Conservation (phyloP, 2,113 vertebrate species). For the Phyllopteryx taeniolatus region DNA sequence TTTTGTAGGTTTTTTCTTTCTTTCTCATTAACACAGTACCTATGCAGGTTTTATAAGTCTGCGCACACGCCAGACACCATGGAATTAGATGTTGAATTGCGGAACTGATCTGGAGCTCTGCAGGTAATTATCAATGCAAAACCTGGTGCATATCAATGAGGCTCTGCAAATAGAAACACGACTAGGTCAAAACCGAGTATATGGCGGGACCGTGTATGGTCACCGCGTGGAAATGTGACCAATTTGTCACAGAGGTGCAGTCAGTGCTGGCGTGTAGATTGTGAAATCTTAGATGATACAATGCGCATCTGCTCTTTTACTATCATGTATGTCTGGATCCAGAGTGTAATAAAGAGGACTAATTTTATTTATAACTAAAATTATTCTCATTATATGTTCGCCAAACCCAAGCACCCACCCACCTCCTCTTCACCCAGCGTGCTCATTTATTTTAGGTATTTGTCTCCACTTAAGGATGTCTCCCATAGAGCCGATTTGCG, state of each 20-base stretch:
- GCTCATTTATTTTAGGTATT: conserved; percentile 4
- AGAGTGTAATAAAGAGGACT: not conserved
- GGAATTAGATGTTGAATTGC: conserved; percentile 12
- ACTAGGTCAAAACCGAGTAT: not conserved
- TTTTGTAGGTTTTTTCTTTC: not conserved
- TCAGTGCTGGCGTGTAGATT: not conserved
- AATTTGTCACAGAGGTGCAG: not conserved
- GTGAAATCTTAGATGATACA: not conserved
- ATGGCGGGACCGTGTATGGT: not conserved
- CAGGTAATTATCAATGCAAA: conserved; percentile 14
- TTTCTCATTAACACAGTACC: not conserved
- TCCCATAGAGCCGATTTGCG: conserved; percentile 1
- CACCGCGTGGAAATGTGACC: conserved; percentile 3
- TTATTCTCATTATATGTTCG: conserved; percentile 7
- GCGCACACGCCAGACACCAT: not conserved
- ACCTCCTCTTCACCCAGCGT: not conserved
- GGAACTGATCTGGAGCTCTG: conserved; percentile 9
- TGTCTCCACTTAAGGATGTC: not conserved
- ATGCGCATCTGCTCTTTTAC: not conserved
- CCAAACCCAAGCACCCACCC: conserved; percentile 6
- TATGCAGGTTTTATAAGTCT: conserved; percentile 4
- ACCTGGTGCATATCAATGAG: conserved; percentile 8
- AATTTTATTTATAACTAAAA: conserved; percentile 1
- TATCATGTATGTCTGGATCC: not conserved
- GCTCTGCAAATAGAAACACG: conserved; percentile 2